These are phyloP conservation scores for Dicyrtomina minuta DNA, from an alignment of 2,888 invertebrate species.

Conservation along the genomic window DNA sequence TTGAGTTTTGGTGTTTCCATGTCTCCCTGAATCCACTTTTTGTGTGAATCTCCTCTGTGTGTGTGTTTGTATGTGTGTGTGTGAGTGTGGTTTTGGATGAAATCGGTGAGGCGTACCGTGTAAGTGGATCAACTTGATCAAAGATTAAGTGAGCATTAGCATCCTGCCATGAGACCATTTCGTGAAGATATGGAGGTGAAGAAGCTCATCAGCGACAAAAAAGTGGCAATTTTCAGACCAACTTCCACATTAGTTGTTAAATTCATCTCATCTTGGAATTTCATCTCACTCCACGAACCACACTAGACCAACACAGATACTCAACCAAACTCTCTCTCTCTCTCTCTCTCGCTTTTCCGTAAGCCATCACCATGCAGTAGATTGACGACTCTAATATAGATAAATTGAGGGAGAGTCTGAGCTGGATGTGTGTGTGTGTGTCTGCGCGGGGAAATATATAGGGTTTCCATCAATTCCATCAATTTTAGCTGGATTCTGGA, in stretches of 20 bases:
- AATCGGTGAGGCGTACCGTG: slow-evolving; percentile 20
- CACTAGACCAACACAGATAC: neutral
- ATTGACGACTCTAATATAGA: too few species aligned
- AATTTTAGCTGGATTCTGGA: too few species aligned
- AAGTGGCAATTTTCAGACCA: slow-evolving; percentile 31
- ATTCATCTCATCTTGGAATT: neutral
- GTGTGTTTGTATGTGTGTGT: neutral
- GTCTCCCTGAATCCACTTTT: neutral
- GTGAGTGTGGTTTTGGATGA: slow-evolving; percentile 11
- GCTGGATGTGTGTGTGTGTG: neutral
- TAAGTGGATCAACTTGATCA: slow-evolving; percentile 40
- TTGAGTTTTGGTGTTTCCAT: too few species aligned
- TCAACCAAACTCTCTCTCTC: neutral
- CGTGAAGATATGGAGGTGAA: neutral
- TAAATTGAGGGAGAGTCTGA: neutral
- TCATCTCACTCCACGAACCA: neutral
- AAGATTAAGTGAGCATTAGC: slow-evolving; percentile 40
- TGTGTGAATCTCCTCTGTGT: neutral
- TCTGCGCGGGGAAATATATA: too few species aligned
- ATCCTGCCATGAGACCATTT: slow-evolving; percentile 19
- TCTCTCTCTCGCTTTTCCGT: slow-evolving; percentile 5
- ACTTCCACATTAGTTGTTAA: slow-evolving; percentile 25
- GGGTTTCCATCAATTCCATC: too few species aligned
- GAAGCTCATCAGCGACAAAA: slow-evolving; percentile 28
- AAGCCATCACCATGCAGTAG: too few species aligned